These are phyloP conservation scores for Harmothoe impar DNA, from an alignment of 2,888 invertebrate species.

Conservation along the genomic window DNA sequence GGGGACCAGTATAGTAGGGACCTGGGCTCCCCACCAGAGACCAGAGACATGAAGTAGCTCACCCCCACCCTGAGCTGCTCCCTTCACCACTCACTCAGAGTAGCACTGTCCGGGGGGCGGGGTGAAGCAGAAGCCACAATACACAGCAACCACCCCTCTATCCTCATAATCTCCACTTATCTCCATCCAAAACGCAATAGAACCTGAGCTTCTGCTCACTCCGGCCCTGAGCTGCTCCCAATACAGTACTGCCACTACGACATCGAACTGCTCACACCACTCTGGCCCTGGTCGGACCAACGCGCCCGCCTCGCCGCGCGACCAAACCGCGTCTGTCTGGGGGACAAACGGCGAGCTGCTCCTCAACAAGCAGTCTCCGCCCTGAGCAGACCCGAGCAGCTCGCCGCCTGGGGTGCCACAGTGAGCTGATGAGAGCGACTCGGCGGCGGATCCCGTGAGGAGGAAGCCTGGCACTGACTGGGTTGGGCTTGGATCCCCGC, in stretches of 20 bases:
- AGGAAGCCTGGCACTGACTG: neutral
- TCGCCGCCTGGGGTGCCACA: neutral
- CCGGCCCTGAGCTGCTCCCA: neutral
- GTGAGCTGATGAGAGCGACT: neutral
- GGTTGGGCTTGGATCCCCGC: neutral
- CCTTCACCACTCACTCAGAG: neutral
- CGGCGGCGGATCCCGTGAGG: neutral
- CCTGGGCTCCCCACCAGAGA: too few relatives aligned
- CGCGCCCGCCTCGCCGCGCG: neutral
- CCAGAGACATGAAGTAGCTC: neutral
- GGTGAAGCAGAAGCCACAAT: neutral
- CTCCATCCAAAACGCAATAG: neutral
- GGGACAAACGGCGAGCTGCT: neutral
- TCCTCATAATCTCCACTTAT: neutral
- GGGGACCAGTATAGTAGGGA: neutral
- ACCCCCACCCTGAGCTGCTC: neutral
- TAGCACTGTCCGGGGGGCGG: neutral
- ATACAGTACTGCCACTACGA: neutral
- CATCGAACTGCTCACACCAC: neutral
- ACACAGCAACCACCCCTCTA: neutral
- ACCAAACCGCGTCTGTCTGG: neutral
- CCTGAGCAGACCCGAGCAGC: neutral
- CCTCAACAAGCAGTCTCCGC: neutral
- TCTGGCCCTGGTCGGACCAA: neutral
- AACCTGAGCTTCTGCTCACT: too few relatives aligned